Evolutionary conservation across 2,113 vertebrate genomes (phyloP).

Genomic region (Syngnathus scovelli): DNA sequence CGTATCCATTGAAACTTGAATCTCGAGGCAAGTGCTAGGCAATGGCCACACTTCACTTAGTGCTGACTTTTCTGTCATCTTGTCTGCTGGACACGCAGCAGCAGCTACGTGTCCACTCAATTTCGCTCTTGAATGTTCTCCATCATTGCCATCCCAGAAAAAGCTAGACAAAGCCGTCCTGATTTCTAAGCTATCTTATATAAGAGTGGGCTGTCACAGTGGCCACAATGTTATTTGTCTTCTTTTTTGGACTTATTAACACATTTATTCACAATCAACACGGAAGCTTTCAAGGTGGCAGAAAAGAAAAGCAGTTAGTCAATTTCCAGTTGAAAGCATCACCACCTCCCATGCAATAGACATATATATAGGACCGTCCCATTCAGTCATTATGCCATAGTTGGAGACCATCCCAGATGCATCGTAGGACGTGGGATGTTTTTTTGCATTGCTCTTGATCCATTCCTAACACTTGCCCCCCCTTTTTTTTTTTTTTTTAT

Average conservation of each 20-base stretch:
- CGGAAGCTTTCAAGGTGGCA: conserved; percentile 33
- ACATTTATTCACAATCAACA: conserved; percentile 9
- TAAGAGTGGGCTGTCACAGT: conserved; percentile 45
- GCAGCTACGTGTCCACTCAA: neutral
- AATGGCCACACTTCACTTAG: conserved; percentile 63
- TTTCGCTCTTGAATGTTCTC: conserved; percentile 22
- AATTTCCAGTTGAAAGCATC: conserved; percentile 47
- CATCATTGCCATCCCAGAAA: conserved; percentile 39
- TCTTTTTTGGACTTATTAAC: conserved; percentile 9
- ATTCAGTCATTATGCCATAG: neutral
- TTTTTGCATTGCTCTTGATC: conserved; percentile 50
- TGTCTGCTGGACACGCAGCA: neutral
- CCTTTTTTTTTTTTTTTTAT: conserved; percentile 48
- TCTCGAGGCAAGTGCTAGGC: conserved; percentile 77
- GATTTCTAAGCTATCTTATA: conserved; percentile 45
- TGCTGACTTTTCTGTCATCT: conserved; percentile 42
- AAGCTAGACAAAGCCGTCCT: conserved; percentile 16
- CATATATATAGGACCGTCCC: conserved; percentile 15
- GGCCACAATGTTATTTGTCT: conserved; percentile 37
- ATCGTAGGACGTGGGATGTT: conserved; percentile 39
- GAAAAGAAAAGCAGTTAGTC: conserved; percentile 35
- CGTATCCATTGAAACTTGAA: conserved; percentile 81
- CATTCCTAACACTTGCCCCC: conserved; percentile 76
- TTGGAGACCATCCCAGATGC: conserved; percentile 34
- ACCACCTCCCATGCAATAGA: conserved; percentile 57